These are phyloP conservation scores for Microcebus griseorufus DNA, from an alignment of 2,113 vertebrate species.

Conservation along the genomic window DNA sequence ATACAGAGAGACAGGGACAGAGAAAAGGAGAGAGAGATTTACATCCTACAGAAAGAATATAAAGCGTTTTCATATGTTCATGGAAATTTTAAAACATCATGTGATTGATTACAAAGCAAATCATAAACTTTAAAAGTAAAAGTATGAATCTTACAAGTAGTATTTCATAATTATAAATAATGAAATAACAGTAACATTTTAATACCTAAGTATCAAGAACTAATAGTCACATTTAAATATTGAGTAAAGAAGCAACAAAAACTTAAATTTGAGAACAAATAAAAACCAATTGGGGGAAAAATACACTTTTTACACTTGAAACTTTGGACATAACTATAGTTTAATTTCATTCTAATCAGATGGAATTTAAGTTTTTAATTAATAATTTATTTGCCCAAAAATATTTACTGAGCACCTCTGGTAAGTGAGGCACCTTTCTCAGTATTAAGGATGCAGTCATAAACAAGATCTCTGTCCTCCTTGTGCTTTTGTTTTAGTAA, in stretches of 20 bases:
- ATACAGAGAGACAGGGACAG: too few relatives aligned
- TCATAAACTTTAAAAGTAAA: neutral
- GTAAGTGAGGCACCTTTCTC: neutral
- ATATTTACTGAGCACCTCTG: neutral
- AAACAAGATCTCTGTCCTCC: neutral
- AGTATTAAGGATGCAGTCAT: neutral
- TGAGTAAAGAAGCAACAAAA: neutral
- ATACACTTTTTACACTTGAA: neutral
- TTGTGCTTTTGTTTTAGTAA: neutral
- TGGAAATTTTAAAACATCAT: neutral
- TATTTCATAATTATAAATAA: neutral
- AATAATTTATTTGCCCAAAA: neutral
- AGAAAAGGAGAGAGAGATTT: neutral
- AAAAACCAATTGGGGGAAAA: neutral
- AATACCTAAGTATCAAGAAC: neutral
- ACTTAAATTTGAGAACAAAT: neutral
- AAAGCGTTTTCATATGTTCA: neutral
- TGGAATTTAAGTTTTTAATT: neutral
- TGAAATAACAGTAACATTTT: neutral
- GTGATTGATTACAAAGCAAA: neutral
- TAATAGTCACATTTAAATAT: neutral
- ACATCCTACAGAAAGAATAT: neutral
- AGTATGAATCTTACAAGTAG: neutral
- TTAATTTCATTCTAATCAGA: neutral
- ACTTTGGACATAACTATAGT: neutral